phyloP scores from a whole-genome alignment of 1,140 invertebrate genomes.

The Pentalonia nigronervosa region DNA sequence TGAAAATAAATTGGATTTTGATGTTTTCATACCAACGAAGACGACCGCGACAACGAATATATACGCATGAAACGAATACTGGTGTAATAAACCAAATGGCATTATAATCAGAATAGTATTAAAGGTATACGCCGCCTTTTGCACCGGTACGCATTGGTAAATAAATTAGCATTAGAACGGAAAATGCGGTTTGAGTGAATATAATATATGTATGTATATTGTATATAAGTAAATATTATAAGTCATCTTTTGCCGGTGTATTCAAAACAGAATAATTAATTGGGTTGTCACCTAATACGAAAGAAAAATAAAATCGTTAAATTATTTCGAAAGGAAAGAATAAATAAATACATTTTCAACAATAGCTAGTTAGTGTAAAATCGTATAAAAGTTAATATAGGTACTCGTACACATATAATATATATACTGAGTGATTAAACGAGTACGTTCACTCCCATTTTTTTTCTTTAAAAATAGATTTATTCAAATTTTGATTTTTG shows the following conservation, averaged over 20 bases:
- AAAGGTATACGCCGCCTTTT: background rate
- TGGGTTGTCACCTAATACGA: background rate
- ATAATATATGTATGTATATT: background rate
- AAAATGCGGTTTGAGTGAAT: background rate
- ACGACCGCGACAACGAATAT: background rate
- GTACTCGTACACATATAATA: background rate
- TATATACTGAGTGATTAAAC: too few relatives aligned
- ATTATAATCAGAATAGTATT: conserved; percentile 34
- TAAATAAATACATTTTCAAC: background rate
- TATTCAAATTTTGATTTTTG: too few relatives aligned
- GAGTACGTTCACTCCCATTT: too few relatives aligned
- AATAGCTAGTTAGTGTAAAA: background rate
- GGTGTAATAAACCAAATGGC: conserved; percentile 11
- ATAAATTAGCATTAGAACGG: conserved; percentile 34
- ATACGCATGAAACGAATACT: conserved; percentile 16
- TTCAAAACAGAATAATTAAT: background rate
- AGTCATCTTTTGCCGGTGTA: background rate
- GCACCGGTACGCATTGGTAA: background rate
- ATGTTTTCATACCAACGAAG: conserved; percentile 27
- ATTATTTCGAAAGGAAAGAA: background rate
- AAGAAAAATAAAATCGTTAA: background rate
- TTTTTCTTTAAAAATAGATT: too few relatives aligned
- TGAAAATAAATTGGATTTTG: conserved; percentile 41
- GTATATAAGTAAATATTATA: conserved; percentile 2
- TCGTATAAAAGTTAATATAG: background rate